Conservation (phyloP, 2,113 vertebrate species). For the Podarcis muralis region DNA sequence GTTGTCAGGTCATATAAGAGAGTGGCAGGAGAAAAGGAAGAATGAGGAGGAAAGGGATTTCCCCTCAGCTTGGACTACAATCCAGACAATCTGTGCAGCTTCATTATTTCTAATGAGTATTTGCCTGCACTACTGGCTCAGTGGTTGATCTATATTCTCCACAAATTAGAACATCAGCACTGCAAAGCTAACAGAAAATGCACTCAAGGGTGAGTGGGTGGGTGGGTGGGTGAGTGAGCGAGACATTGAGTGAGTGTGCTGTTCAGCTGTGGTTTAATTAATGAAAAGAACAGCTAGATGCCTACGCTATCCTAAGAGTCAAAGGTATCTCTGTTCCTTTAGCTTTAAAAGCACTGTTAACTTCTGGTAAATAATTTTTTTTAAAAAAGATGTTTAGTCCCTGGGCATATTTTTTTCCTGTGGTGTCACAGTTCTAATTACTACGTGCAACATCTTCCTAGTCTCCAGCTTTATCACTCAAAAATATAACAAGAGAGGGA, state of each 20-base stretch:
- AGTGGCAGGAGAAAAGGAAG: too few species aligned
- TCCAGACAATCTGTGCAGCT: too few species aligned
- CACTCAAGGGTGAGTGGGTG: rapidly evolving
- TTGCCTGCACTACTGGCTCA: not conserved
- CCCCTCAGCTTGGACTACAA: not conserved
- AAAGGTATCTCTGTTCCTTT: not conserved
- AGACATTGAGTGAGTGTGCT: too few species aligned
- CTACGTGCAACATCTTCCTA: constrained; percentile 25
- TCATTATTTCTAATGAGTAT: not conserved
- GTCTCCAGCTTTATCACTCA: constrained; percentile 20
- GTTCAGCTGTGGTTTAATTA: not conserved
- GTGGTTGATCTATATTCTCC: not conserved
- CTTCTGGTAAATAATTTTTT: constrained; percentile 32
- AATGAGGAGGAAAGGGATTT: not conserved
- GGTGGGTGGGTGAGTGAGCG: too few species aligned
- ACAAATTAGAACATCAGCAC: not conserved
- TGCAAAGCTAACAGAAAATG: rapidly evolving
- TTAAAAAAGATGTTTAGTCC: constrained; percentile 15
- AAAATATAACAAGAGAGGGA: constrained; percentile 44
- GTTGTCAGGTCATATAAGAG: not conserved
- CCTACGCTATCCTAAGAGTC: not conserved
- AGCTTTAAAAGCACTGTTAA: not conserved
- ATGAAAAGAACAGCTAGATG: not conserved
- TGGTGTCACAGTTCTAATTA: constrained; percentile 54
- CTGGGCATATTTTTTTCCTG: constrained; percentile 33